Percentiles rank a stretch among this genome's conserved stretches.
Evolutionary conservation across 2,113 vertebrate genomes (phyloP).

Genomic region (Lasiurus borealis): DNA sequence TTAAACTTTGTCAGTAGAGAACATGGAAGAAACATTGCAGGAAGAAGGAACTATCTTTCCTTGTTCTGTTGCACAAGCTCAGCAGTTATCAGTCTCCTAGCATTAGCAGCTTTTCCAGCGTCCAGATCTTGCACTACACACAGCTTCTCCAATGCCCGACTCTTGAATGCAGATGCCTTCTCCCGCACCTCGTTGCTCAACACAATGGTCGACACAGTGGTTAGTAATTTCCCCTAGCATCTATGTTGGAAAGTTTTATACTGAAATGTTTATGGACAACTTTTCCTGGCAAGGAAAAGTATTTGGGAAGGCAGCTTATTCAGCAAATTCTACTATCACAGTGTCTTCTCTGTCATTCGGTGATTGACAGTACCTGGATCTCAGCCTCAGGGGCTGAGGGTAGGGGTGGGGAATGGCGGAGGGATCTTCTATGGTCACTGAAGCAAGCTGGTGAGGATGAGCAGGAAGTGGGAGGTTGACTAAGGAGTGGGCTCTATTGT

Average conservation of each 20-base stretch:
- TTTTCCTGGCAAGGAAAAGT: not conserved
- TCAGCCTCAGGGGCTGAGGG: not conserved
- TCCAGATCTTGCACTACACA: fast-evolving
- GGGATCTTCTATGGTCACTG: not conserved
- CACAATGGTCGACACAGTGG: too few species aligned
- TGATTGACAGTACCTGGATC: not conserved
- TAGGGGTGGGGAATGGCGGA: not conserved
- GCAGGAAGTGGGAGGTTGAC: not conserved
- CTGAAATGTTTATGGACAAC: not conserved
- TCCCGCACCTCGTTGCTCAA: not conserved
- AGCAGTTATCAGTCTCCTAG: not conserved
- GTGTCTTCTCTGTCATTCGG: not conserved
- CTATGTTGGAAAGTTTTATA: not conserved
- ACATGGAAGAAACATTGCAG: not conserved
- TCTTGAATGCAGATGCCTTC: not conserved
- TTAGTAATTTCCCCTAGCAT: not conserved
- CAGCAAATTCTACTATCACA: not conserved
- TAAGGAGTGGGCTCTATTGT: not conserved
- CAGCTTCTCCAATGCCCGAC: not conserved
- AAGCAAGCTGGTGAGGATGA: not conserved
- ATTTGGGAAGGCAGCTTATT: not conserved
- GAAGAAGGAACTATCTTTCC: not conserved
- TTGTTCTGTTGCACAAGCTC: too few species aligned
- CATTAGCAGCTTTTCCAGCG: fast-evolving
- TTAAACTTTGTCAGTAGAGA: not conserved